These are phyloP conservation scores for Nebria salina DNA, from an alignment of 2,888 invertebrate genomes.

Conservation along the genomic window DNA sequence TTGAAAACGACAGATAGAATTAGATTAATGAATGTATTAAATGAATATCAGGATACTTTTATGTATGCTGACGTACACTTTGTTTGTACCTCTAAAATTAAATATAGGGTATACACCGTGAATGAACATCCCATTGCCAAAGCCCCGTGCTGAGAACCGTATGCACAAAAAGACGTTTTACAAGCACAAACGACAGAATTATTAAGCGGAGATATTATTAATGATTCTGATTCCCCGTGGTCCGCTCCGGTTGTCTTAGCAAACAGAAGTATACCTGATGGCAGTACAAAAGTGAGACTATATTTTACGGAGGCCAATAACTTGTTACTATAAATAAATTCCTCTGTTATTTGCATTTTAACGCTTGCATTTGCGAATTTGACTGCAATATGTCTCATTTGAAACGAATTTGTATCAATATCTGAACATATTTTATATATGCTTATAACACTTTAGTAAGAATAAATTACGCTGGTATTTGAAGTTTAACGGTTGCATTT, in stretches of 20 bases:
- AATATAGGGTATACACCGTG: not conserved
- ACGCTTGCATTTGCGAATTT: too few relatives aligned
- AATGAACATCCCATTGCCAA: not conserved
- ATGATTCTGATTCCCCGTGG: constrained; percentile 54
- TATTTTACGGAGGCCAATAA: too few relatives aligned
- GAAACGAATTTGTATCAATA: too few relatives aligned
- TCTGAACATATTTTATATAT: too few relatives aligned
- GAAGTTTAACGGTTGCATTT: too few relatives aligned
- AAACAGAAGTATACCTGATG: constrained; percentile 52
- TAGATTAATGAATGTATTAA: not conserved
- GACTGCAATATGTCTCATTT: too few relatives aligned
- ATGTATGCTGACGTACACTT: not conserved
- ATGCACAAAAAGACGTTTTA: not conserved
- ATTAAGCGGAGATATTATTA: constrained; percentile 49
- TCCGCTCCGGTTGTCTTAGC: constrained; percentile 55
- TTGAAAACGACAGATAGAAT: not conserved
- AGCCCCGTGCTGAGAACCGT: not conserved
- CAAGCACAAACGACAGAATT: constrained; percentile 47
- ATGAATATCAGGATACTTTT: constrained; percentile 12
- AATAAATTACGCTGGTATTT: too few relatives aligned
- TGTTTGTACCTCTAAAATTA: not conserved
- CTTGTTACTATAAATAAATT: too few relatives aligned
- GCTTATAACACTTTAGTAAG: too few relatives aligned
- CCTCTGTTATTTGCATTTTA: too few relatives aligned
- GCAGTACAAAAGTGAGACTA: constrained; percentile 48